A percentile compares a stretch with the other conserved stretches of the same genome.
phyloP scores from a whole-genome alignment of 2,797 vertebrate genomes.

The Triplophysa bombifrons region DNA sequence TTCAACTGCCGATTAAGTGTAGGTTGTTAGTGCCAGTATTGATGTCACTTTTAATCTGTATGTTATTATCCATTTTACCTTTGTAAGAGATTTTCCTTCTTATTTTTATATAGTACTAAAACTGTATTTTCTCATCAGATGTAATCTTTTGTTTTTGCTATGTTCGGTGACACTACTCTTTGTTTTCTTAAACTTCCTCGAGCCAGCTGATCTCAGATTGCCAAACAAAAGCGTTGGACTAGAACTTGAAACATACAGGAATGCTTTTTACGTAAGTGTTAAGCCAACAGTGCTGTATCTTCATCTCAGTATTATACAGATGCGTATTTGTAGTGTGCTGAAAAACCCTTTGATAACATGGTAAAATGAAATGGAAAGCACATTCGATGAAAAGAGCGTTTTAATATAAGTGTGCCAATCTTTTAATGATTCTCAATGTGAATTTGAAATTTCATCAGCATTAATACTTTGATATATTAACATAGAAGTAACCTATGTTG shows the following conservation, averaged over 20 bases:
- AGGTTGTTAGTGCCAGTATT: constrained; percentile 70
- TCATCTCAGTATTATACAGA: constrained; percentile 45
- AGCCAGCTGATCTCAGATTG: constrained; percentile 75
- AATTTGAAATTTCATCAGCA: not conserved
- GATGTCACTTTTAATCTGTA: constrained; percentile 73
- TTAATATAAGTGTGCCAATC: constrained; percentile 2
- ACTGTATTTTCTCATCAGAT: constrained; percentile 66
- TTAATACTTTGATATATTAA: not conserved
- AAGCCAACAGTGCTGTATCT: constrained; percentile 55
- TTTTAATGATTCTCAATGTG: not conserved
- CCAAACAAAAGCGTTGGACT: constrained; percentile 78
- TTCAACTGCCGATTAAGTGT: constrained; percentile 69
- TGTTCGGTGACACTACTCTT: constrained; percentile 66
- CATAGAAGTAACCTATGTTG: not conserved
- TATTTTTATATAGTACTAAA: constrained; percentile 70
- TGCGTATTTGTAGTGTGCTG: constrained; percentile 53
- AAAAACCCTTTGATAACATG: constrained; percentile 37
- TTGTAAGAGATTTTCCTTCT: constrained; percentile 66
- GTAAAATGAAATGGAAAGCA: constrained; percentile 36
- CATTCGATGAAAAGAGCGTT: constrained; percentile 33
- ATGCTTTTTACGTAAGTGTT: constrained; percentile 60
- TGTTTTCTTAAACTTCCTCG: constrained; percentile 52
- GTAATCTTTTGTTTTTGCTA: constrained; percentile 62
- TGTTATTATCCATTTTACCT: constrained; percentile 69
- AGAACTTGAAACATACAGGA: constrained; percentile 77